A percentile compares a stretch with the other conserved stretches of the same genome.
Conservation (phyloP, 2,797 vertebrate genomes). For the Menidia menidia region DNA sequence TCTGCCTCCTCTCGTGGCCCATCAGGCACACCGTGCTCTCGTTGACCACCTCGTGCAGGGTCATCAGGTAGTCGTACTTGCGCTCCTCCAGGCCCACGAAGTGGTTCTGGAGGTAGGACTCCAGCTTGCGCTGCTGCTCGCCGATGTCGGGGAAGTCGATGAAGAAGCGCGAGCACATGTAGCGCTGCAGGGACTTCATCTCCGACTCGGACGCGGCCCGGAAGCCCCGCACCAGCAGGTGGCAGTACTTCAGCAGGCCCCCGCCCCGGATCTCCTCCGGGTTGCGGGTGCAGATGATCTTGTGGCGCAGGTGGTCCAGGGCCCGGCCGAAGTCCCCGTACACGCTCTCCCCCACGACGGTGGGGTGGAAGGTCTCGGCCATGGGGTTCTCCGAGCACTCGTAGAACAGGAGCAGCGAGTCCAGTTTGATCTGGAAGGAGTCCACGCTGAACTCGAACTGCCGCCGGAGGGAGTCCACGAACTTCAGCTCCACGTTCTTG, state of each 20-base stretch:
- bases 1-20: conserved; percentile 98
- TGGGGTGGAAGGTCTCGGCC: conserved; percentile 97
- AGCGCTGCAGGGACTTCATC: conserved; percentile 98
- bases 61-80: conserved; percentile 99
- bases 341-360: conserved; percentile 96
- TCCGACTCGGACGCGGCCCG: conserved; percentile 91
- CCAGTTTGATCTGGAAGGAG: conserved; percentile 98
- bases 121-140: conserved; percentile 98
- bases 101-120: conserved; percentile 99
- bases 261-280: conserved; percentile 98
- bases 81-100: conserved; percentile 98
- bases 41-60: conserved; percentile 96
- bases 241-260: conserved; percentile 98
- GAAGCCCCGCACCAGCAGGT: conserved; percentile 97
- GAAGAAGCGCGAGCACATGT: conserved; percentile 99
- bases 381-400: conserved; percentile 98
- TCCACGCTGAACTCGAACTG: conserved; percentile 99
- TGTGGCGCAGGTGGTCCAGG: conserved; percentile 95
- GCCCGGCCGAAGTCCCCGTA: conserved; percentile 95
- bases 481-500: conserved; percentile 99
- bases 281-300: conserved; percentile 96
- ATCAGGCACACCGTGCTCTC: conserved; percentile 99
- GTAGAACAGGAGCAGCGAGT: conserved; percentile 98
- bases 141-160: conserved; percentile 98
- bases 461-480: conserved; percentile 96